These are phyloP conservation scores for Augiades crinisus DNA, from an alignment of 2,888 invertebrate genomes.

Conservation along the genomic window DNA sequence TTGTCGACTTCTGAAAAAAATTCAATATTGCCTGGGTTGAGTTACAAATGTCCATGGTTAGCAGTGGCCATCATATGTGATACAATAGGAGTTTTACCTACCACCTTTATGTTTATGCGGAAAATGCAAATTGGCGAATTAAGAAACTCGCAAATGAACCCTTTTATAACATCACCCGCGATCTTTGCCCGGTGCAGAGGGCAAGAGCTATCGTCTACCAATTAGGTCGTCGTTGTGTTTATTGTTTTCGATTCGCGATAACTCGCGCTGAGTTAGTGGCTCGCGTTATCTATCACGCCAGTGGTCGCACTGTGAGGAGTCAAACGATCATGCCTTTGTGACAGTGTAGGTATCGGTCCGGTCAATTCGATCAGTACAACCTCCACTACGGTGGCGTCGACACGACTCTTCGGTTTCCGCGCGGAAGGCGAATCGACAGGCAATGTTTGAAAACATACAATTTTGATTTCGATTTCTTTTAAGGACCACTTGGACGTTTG, in stretches of 20 bases:
- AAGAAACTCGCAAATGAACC: neutral
- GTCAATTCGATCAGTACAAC: conserved; percentile 31
- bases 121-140: neutral
- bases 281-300: conserved; percentile 30
- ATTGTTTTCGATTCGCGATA: conserved; percentile 46
- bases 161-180: conserved; percentile 8
- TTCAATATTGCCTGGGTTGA: too few species aligned
- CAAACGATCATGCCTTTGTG: conserved; percentile 33
- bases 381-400: conserved; percentile 26
- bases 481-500: conserved; percentile 2
- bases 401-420: conserved; percentile 25
- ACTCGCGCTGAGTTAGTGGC: conserved; percentile 7
- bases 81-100: too few species aligned
- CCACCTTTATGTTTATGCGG: neutral
- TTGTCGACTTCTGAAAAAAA: too few species aligned
- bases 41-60: too few species aligned
- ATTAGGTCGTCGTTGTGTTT: conserved; percentile 67
- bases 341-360: conserved; percentile 29
- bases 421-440: conserved; percentile 25
- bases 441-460: too few species aligned
- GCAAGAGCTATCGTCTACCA: conserved; percentile 50
- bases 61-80: too few species aligned
- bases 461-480: neutral
- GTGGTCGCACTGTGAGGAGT: conserved; percentile 30
- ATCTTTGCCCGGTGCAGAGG: conserved; percentile 16